Conservation (phyloP, 1,140 invertebrate genomes). For the Colletes latitarsis region DNA sequence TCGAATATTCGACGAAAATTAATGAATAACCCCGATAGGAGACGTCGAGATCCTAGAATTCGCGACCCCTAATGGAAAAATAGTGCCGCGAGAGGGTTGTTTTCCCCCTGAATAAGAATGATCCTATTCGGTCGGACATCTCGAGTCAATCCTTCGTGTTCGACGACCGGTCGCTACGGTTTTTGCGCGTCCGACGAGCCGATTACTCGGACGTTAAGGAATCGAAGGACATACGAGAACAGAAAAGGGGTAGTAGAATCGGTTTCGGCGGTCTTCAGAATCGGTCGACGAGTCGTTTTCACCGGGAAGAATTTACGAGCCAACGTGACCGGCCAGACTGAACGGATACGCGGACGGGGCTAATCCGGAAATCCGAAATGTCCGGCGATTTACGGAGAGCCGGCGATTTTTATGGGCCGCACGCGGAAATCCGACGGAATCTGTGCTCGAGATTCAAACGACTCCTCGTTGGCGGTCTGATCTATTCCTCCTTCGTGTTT, state of each 20-base stretch:
- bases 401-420: conserved; percentile 44
- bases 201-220: neutral
- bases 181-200: neutral
- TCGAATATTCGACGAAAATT: too few relatives aligned
- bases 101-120: too few relatives aligned
- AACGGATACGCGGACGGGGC: conserved; percentile 38
- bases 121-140: too few relatives aligned
- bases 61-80: too few relatives aligned
- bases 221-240: neutral
- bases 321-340: conserved; percentile 33
- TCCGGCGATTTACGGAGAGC: conserved; percentile 33
- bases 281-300: conserved; percentile 19
- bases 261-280: neutral
- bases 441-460: conserved; percentile 29
- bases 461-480: neutral
- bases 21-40: too few relatives aligned
- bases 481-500: neutral
- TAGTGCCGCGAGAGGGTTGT: too few relatives aligned
- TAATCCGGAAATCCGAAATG: conserved; percentile 62
- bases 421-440: conserved; percentile 22
- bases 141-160: too few relatives aligned
- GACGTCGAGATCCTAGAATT: too few relatives aligned
- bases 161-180: neutral
- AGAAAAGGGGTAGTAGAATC: too few relatives aligned
- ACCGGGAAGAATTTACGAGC: conserved; percentile 21